Evolutionary conservation across 1,140 invertebrate species (phyloP).

Genomic region (Psilanteris sp.): DNA sequence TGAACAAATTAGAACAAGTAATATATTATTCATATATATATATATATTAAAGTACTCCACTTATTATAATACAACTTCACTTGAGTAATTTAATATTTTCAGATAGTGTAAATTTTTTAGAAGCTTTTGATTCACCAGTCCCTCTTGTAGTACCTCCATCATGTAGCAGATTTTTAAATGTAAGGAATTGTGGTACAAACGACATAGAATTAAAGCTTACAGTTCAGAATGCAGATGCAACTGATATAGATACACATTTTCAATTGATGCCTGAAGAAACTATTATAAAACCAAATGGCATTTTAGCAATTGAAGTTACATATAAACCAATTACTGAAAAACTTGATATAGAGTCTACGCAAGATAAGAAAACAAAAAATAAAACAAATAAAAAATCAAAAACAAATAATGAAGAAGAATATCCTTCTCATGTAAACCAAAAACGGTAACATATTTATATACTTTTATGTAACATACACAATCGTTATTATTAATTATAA

Average conservation of each 20-base stretch:
- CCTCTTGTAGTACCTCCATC: slow-evolving; percentile 28
- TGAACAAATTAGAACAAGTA: too few species aligned
- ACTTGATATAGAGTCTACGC: neutral
- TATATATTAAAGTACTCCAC: too few species aligned
- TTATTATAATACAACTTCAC: too few species aligned
- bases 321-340: slow-evolving; percentile 2
- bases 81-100: too few species aligned
- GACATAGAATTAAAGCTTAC: slow-evolving; percentile 6
- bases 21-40: too few species aligned
- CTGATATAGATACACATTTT: neutral
- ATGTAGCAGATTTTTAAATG: neutral
- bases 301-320: neutral
- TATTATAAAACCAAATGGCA: slow-evolving; percentile 6
- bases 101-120: slow-evolving; percentile 16
- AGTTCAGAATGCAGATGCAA: slow-evolving; percentile 2
- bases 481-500: too few species aligned
- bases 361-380: neutral
- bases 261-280: neutral
- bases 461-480: too few species aligned
- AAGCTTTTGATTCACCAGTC: slow-evolving; percentile 23
- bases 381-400: neutral
- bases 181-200: slow-evolving; percentile 21
- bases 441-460: slow-evolving; percentile 1
- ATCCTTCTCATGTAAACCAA: neutral
- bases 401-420: neutral